Conservation (phyloP, 1,140 invertebrate species). For the Pteromalus puparum region DNA sequence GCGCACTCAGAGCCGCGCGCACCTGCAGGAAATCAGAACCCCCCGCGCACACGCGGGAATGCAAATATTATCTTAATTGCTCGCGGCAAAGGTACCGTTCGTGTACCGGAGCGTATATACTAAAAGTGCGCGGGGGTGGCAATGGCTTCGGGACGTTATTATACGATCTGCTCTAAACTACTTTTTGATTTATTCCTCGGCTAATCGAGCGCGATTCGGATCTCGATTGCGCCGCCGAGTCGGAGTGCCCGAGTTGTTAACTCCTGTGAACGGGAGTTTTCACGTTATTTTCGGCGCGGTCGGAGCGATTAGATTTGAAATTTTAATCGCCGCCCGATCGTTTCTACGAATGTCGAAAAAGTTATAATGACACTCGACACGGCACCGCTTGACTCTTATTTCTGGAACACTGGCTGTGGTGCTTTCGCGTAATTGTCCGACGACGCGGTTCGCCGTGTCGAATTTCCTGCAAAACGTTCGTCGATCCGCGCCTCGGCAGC, state of each 20-base stretch:
- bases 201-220: slow-evolving; percentile 7
- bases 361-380: not conserved
- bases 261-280: too few relatives aligned
- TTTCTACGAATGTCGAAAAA: not conserved
- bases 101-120: too few relatives aligned
- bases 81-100: slow-evolving; percentile 62
- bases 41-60: slow-evolving; percentile 57
- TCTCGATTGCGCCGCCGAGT: not conserved
- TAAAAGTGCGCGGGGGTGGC: not conserved
- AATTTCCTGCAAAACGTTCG: too few relatives aligned
- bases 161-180: slow-evolving; percentile 3
- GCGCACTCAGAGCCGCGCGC: slow-evolving; percentile 55
- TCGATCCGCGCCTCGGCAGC: not conserved
- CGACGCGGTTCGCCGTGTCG: not conserved
- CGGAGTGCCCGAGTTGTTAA: too few relatives aligned
- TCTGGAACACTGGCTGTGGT: too few relatives aligned
- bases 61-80: slow-evolving; percentile 75
- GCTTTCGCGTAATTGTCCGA: too few relatives aligned
- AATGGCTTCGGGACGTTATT: slow-evolving; percentile 9
- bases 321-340: not conserved
- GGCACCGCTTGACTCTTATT: too few relatives aligned
- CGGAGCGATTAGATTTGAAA: too few relatives aligned
- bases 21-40: slow-evolving; percentile 76
- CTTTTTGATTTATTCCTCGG: slow-evolving; percentile 24
- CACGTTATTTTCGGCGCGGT: too few relatives aligned